Evolutionary conservation across 2,888 invertebrate species (phyloP), one percentile per base, ranked within the genome.

Genomic region (Agrochola circellaris): DNA sequence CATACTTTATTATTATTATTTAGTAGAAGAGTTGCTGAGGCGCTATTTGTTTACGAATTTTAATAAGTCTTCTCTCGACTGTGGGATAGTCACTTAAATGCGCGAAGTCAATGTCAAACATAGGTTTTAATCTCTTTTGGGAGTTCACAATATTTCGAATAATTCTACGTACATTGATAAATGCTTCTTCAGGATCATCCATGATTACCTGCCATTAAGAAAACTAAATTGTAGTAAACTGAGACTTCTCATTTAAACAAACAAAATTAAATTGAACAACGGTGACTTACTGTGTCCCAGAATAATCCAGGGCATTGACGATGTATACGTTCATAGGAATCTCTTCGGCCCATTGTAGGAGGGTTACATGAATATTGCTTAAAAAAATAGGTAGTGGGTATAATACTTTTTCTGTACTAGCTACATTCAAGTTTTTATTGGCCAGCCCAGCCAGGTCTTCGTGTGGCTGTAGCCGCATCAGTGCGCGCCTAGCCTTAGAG

Each of bases 81-180:
- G 90, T 91, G 2, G 94, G 92, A 79, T 94, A 94, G 69, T 93
- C 75, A 0, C 76, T 60, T 56, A 91, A 77, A 72, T 94, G 92
- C 2, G 91, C 82, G 82, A 96, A 96, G 72, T 96, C 93, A 60
- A 95, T 93, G 78, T 96, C 94, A 71, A 95, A 95, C 95, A 96
- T 94, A 48, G 96, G 95, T 70, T 90, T 90, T 1, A 95, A 75
- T 17, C 54, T 72, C 11, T 89, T 91, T 84, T 96, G 96, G 0
- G 91, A 89, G 23, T 92, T 91, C 9, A 94, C 91, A 70, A 96
- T 94, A n/a, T 93, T 86, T 60, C 90, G 89, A 60, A 96, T 92
- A 51, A 96, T 93, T 62, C 77, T 90, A 80, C 94, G 95, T 20
- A 93, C 82, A 90, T 95, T 96, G 20, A 79, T 72, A 75, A 92